Evolutionary conservation across 92 coral and sea anemone genomes (phyloP).

Genomic region (Pocillopora meandrina): DNA sequence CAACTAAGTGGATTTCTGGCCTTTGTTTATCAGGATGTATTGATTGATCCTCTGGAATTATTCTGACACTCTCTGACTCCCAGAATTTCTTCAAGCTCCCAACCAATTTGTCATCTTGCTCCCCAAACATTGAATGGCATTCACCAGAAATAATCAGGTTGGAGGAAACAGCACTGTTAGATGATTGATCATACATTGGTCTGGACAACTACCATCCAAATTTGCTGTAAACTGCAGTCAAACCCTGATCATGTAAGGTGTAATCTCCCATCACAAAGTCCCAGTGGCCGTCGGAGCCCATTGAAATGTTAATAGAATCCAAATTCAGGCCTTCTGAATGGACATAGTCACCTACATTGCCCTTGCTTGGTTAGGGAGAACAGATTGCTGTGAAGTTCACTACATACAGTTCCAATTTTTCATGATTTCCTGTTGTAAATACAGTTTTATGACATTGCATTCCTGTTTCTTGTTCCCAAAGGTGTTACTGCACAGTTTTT

Average conservation of each 20-base stretch:
- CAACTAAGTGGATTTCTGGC: background rate
- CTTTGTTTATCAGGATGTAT: too few relatives aligned
- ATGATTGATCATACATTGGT: constrained; percentile 32
- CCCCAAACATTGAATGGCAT: constrained; percentile 6
- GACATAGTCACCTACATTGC: too few relatives aligned
- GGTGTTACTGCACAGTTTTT: constrained; percentile 39
- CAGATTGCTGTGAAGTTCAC: constrained; percentile 42
- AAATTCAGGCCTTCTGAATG: constrained; percentile 42
- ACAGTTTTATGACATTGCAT: constrained; percentile 39
- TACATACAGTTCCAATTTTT: constrained; percentile 31
- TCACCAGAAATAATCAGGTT: constrained; percentile 55
- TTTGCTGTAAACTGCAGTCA: constrained; percentile 23
- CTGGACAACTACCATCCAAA: constrained; percentile 60
- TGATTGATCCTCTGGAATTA: background rate
- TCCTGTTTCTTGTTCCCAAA: constrained; percentile 42
- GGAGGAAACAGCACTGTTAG: background rate
- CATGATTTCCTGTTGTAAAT: constrained; percentile 15
- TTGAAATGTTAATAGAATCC: constrained; percentile 42
- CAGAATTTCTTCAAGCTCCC: constrained; percentile 25
- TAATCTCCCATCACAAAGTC: constrained; percentile 23
- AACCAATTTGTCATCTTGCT: constrained; percentile 30
- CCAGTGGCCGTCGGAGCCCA: constrained; percentile 57
- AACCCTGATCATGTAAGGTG: too few relatives aligned
- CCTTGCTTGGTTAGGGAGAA: constrained; percentile 45
- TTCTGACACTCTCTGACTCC: background rate